phyloP scores from a whole-genome alignment of 2,888 invertebrate genomes.

The Lycaena phlaeas region DNA sequence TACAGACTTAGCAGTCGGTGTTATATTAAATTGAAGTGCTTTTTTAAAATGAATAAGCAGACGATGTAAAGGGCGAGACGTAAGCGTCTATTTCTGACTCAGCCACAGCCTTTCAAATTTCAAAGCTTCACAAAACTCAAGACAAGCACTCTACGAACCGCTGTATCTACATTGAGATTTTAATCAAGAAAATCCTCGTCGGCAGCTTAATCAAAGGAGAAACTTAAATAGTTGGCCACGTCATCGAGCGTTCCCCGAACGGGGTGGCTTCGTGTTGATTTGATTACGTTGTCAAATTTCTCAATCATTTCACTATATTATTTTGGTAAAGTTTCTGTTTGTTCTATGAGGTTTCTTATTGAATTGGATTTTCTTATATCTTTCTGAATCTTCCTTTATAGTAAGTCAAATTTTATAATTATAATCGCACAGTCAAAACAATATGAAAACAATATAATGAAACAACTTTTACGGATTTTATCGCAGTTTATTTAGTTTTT shows the following conservation, averaged over 20 bases:
- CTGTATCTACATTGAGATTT: constrained; percentile 37
- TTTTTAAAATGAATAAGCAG: constrained; percentile 10
- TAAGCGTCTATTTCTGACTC: constrained; percentile 17
- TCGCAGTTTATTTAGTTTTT: too few relatives aligned
- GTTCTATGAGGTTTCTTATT: too few relatives aligned
- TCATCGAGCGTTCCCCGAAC: constrained; percentile 17
- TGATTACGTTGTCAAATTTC: constrained; percentile 33
- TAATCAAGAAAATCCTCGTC: constrained; percentile 52
- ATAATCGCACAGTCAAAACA: too few relatives aligned
- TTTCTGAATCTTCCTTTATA: too few relatives aligned
- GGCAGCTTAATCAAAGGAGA: constrained; percentile 47
- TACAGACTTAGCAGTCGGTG: constrained; percentile 1
- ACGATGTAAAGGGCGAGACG: constrained; percentile 12
- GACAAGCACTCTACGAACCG: constrained; percentile 21
- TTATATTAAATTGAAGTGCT: constrained; percentile 4
- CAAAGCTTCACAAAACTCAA: constrained; percentile 31
- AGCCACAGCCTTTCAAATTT: constrained; percentile 35
- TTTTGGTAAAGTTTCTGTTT: background rate
- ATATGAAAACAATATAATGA: too few relatives aligned
- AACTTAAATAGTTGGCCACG: constrained; percentile 39
- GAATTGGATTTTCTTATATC: too few relatives aligned
- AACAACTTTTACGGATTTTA: too few relatives aligned
- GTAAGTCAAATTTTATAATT: too few relatives aligned
- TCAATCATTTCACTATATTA: constrained; percentile 5
- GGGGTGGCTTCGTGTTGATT: constrained; percentile 20